These are phyloP conservation scores for Megamerina dolium DNA, from an alignment of 2,888 invertebrate genomes.

Conservation along the genomic window DNA sequence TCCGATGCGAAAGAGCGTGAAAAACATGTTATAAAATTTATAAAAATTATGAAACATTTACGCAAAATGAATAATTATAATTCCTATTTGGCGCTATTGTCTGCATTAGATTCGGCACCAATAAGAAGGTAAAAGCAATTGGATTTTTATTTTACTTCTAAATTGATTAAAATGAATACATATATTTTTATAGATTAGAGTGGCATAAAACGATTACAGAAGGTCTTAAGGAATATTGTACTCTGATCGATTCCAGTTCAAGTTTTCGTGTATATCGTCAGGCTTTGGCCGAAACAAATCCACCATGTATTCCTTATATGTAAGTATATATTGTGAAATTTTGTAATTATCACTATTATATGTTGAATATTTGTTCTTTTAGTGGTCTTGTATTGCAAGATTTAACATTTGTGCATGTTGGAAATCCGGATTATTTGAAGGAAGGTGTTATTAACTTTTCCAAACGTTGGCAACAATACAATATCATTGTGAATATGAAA, in stretches of 20 bases:
- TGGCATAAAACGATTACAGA: constrained; percentile 90
- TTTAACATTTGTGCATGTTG: constrained; percentile 97
- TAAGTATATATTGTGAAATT: constrained; percentile 52
- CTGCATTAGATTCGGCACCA: constrained; percentile 95
- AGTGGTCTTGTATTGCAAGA: constrained; percentile 88
- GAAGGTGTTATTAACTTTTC: constrained; percentile 91
- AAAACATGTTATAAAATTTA: constrained; percentile 88
- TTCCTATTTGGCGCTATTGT: constrained; percentile 92
- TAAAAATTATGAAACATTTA: constrained; percentile 97
- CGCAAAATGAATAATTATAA: constrained; percentile 98
- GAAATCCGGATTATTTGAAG: constrained; percentile 83
- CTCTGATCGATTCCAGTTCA: constrained; percentile 94
- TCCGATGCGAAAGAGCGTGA: constrained; percentile 93
- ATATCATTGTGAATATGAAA: constrained; percentile 97
- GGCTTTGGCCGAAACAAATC: constrained; percentile 88
- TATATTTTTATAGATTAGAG: constrained; percentile 66
- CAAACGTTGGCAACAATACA: constrained; percentile 97
- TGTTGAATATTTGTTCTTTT: neutral
- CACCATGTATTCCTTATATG: constrained; percentile 99
- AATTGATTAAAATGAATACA: constrained; percentile 1
- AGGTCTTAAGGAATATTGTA: constrained; percentile 88
- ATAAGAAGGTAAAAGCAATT: constrained; percentile 50
- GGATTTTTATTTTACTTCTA: neutral
- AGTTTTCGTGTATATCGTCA: constrained; percentile 96
- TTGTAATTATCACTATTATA: neutral